phyloP scores from a whole-genome alignment of 2,113 vertebrate species.

The Sinosuthora webbiana region DNA sequence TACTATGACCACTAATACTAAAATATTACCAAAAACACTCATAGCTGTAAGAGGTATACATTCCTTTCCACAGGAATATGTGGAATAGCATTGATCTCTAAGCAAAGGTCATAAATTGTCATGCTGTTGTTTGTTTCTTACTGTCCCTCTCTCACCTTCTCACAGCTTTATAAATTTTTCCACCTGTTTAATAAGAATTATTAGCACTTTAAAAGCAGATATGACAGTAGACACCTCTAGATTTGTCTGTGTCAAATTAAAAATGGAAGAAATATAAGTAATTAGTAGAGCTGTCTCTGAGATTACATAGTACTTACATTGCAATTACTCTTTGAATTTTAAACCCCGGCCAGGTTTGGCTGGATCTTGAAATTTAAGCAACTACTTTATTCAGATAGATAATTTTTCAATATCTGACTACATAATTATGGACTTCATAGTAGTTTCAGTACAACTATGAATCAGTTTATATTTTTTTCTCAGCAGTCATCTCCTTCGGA shows the following conservation, averaged over 20 bases:
- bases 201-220: background rate
- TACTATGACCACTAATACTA: background rate
- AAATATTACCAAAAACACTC: background rate
- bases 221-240: background rate
- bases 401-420: slow-evolving; percentile 31
- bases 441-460: background rate
- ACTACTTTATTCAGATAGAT: background rate
- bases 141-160: background rate
- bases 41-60: background rate
- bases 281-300: slow-evolving; percentile 1
- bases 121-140: background rate
- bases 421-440: slow-evolving; percentile 25
- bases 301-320: background rate
- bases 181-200: background rate
- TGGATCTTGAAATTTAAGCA: background rate
- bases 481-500: background rate
- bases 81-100: background rate
- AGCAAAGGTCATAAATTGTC: background rate
- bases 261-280: background rate
- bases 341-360: background rate
- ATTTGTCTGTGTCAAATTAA: background rate
- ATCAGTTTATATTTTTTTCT: background rate
- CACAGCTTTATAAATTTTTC: background rate
- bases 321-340: slow-evolving; percentile 3
- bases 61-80: background rate